These are phyloP conservation scores for Drosophila carrolli DNA, from an alignment of 1,140 invertebrate genomes.

Conservation along the genomic window DNA sequence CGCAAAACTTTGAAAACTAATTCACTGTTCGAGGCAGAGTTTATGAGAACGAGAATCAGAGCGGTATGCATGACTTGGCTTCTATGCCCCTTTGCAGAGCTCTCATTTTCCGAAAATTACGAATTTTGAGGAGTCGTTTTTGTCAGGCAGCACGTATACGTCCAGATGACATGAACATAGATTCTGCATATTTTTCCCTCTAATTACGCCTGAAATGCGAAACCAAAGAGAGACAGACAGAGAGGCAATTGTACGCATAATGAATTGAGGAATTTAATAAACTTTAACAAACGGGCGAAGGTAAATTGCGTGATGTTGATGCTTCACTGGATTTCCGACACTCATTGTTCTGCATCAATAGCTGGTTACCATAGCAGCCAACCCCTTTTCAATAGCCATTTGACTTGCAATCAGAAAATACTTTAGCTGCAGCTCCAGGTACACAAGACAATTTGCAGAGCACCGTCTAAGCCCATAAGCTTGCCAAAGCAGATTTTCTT, in stretches of 20 bases:
- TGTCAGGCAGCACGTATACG: slow-evolving; percentile 19
- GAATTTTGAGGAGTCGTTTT: not conserved
- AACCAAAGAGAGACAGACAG: slow-evolving; percentile 7
- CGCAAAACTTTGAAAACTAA: slow-evolving; percentile 22
- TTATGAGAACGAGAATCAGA: slow-evolving; percentile 2
- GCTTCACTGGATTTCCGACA: not conserved
- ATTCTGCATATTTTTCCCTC: slow-evolving; percentile 6
- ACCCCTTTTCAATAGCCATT: not conserved
- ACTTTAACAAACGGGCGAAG: not conserved
- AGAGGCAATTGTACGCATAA: slow-evolving; percentile 7
- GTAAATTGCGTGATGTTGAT: not conserved
- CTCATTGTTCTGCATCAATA: not conserved
- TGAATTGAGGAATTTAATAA: slow-evolving; percentile 36
- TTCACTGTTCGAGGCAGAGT: slow-evolving; percentile 7
- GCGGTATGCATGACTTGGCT: slow-evolving; percentile 12
- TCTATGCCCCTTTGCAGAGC: slow-evolving; percentile 8
- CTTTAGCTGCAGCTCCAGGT: not conserved
- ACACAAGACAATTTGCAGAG: not conserved
- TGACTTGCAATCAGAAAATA: not conserved
- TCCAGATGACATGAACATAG: slow-evolving; percentile 10
- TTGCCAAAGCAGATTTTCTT: not conserved
- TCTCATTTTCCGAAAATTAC: not conserved
- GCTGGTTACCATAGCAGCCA: slow-evolving; percentile 2
- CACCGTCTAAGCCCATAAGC: too few relatives aligned
- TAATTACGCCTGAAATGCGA: slow-evolving; percentile 14